Evolutionary conservation across 2,797 vertebrate species (phyloP), one percentile per base, ranked within the genome.

Genomic region (Buceros bicornis): DNA sequence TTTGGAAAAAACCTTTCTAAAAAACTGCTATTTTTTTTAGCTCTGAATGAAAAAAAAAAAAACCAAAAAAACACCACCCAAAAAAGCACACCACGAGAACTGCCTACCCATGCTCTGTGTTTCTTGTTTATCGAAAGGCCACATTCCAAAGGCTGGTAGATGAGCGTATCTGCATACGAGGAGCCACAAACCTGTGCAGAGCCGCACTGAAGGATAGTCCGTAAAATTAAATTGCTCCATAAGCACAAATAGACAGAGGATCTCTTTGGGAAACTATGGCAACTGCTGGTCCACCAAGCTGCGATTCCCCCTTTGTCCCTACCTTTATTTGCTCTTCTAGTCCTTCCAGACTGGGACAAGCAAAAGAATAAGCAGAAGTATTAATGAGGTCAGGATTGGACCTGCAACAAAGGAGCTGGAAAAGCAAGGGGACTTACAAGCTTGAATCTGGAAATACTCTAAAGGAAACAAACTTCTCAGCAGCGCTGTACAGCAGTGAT

Each of bases 101-200:
- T 82, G 21, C n/a, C 35, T n/a, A 65, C 26, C 26, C 21, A 70
- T 79, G 25, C 19, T 67, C 26, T n/a, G 11, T 26, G 12, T 67
- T 95, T 67, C 51, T 53, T 64, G n/a, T 78, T 82, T 93, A 53
- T 81, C 92, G 90, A 88, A 93, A 94, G 87, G 50, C 72, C 54
- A 10, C 28, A 61, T 88, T 93, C 72, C 65, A 72, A 71, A 87
- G 64, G 66, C 45, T 64, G 28, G 66, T 3, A 60, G 64, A 77
- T 61, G 48, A 94, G 53, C 26, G 29, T 43, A 76, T 69, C 74
- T 92, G 64, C 35, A 10, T 71, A 74, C 51, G 11, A 65, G 78
- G 71, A 89, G 69, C 57, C 72, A 85, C 57, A 82, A 47, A 77
- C 53, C 35, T n/a, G 20, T 40, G 64, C 66, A 70, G 64, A 85